Evolutionary conservation across 1,140 invertebrate species (phyloP), one percentile per base, ranked within the genome.

Genomic region (Drosophila bifasciata): DNA sequence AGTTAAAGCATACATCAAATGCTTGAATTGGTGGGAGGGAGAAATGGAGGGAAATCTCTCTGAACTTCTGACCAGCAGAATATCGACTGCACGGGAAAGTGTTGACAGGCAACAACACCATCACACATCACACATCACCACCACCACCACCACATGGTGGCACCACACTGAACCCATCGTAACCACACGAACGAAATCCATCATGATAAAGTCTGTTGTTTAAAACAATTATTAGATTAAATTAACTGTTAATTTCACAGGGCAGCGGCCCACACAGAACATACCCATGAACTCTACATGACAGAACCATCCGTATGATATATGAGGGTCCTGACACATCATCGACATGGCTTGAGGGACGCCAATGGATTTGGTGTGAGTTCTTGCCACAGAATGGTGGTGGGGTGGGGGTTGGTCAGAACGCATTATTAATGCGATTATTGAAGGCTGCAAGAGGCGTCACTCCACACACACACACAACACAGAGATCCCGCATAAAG

Each of bases 221-320:
- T 74, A 85, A n/a, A 80, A 77, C 81, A 81, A 85, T 77, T 78
- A 86, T 88, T 77, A 75, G 64, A n/a, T 88, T 81, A 77, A 86
- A 86, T 81, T 81, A 78, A 88, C 77, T 81, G 83, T 86, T 85
- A 81, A 85, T 85, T 85, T 78, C 77, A 70, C 67, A 74, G 69
- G 67, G 44, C 57, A 16, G 58, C 41, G 43, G 19, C 19, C n/a
- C 19, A 21, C 19, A 21, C 2, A 21, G 19, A 3, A 21, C 19
- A 21, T n/a, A n/a, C n/a, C 52, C 46, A 25, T 36, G 49, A 53
- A 50, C 7, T 36, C 19, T 23, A 23, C 21, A 7, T 41, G 36
- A 15, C 6, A 13, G 32, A 13, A 36, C 32, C 32, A 36, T 5
- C 32, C 41, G 25, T 44, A 41, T 72, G 66, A 70, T 70, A 63